phyloP scores from a whole-genome alignment of 2,797 vertebrate species.

The Onychomys torridus region DNA sequence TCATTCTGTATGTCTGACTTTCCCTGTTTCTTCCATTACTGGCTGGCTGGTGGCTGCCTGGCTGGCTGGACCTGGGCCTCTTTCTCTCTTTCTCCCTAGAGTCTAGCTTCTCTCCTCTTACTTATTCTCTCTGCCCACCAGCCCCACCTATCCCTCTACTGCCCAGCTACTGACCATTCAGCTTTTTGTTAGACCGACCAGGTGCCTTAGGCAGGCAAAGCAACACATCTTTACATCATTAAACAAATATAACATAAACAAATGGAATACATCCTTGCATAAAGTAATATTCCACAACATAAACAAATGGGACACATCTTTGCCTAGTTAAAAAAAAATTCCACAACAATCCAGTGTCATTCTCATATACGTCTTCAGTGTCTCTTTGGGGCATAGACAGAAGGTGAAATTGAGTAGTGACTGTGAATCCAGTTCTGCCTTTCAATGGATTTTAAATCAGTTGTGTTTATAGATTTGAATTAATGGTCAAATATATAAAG shows the following conservation, averaged over 20 bases:
- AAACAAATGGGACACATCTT: no score
- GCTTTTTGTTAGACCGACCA: no score
- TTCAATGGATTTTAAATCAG: slow-evolving; percentile 6
- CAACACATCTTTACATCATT: no score
- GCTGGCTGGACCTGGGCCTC: not conserved
- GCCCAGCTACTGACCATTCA: not conserved
- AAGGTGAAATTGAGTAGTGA: slow-evolving; percentile 4
- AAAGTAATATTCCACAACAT: no score
- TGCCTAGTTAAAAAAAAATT: no score
- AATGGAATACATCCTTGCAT: no score
- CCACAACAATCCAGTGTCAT: not conserved
- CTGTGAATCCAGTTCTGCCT: not conserved
- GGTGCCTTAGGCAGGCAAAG: no score
- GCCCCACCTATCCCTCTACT: not conserved
- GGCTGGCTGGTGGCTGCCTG: not conserved
- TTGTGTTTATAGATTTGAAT: slow-evolving; percentile 40
- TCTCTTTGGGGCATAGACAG: slow-evolving; percentile 7
- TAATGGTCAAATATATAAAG: not conserved
- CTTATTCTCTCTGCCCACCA: not conserved
- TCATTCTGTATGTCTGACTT: not conserved
- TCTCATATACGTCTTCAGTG: not conserved
- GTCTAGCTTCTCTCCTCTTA: not conserved
- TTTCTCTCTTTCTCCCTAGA: not conserved
- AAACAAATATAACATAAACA: no score
- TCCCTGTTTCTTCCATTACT: not conserved